A percentile compares a stretch with the other conserved stretches of the same genome.
Evolutionary conservation across 2,888 invertebrate species (phyloP).

Genomic region (Protodeltote pygarga): DNA sequence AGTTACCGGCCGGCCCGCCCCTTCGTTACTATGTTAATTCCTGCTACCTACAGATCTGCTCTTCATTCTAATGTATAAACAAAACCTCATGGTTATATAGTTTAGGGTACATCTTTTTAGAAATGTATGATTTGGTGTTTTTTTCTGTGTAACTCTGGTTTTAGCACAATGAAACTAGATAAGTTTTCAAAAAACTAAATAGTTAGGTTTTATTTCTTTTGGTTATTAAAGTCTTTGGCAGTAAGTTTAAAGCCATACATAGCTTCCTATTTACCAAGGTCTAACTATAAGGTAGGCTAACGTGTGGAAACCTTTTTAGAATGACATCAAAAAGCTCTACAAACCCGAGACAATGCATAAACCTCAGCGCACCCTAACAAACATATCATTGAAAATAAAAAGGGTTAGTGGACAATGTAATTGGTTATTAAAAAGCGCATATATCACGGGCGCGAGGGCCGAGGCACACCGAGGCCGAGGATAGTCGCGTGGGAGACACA

Average conservation of each 20-base stretch:
- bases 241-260: too few relatives aligned
- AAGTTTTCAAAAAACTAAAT: too few relatives aligned
- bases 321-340: too few relatives aligned
- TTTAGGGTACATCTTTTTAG: conserved; percentile 24
- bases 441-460: conserved; percentile 66
- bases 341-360: neutral
- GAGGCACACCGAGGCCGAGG: conserved; percentile 36
- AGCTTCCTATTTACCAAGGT: too few relatives aligned
- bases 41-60: conserved; percentile 64
- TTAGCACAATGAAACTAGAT: too few relatives aligned
- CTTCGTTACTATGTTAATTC: conserved; percentile 85
- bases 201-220: too few relatives aligned
- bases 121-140: conserved; percentile 22
- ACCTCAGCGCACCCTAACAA: conserved; percentile 20
- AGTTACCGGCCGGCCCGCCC: conserved; percentile 80
- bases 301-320: too few relatives aligned
- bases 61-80: conserved; percentile 54
- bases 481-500: conserved; percentile 64
- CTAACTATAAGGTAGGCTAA: too few relatives aligned
- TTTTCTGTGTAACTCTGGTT: conserved; percentile 7
- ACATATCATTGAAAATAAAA: conserved; percentile 34
- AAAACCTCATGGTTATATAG: conserved; percentile 37
- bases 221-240: too few relatives aligned
- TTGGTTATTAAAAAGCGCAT: conserved; percentile 83
- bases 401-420: conserved; percentile 69